Evolutionary conservation across 2,888 invertebrate species (phyloP).

Genomic region (Choristoneura rosaceana): DNA sequence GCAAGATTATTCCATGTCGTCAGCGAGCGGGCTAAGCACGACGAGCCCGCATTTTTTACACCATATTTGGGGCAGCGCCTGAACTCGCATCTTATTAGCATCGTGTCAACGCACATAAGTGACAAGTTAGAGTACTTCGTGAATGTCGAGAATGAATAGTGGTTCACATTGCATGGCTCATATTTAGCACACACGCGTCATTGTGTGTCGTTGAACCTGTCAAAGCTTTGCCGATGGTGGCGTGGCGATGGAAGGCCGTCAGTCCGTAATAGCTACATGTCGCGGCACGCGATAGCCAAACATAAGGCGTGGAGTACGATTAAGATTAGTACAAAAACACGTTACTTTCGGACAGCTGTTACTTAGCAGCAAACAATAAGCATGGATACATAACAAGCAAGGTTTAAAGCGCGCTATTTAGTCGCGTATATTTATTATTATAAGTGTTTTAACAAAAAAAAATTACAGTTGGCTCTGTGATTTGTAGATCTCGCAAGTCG

Average conservation of each 20-base stretch:
- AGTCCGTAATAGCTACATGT: constrained; percentile 58
- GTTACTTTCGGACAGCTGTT: neutral
- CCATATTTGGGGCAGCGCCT: constrained; percentile 24
- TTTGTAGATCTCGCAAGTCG: too few relatives aligned
- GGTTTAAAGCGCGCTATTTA: too few relatives aligned
- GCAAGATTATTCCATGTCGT: constrained; percentile 6
- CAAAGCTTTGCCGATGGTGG: constrained; percentile 49
- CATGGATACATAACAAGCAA: neutral
- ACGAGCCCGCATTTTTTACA: constrained; percentile 6
- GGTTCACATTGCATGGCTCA: constrained; percentile 49
- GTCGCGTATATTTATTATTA: too few relatives aligned
- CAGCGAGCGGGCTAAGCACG: neutral
- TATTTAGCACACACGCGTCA: constrained; percentile 59
- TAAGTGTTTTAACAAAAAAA: too few relatives aligned
- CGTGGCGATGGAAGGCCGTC: constrained; percentile 47
- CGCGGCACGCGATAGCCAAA: constrained; percentile 51
- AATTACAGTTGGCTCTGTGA: too few relatives aligned
- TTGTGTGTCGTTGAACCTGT: constrained; percentile 66
- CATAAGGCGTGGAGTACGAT: constrained; percentile 36
- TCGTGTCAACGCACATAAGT: constrained; percentile 20
- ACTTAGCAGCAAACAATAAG: neutral
- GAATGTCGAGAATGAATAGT: constrained; percentile 37
- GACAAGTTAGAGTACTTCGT: constrained; percentile 1
- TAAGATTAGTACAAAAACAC: neutral
- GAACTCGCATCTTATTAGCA: constrained; percentile 20